Evolutionary conservation across 1,140 invertebrate genomes (phyloP), one percentile per base, ranked within the genome.

Genomic region (Solenopsis fugax): DNA sequence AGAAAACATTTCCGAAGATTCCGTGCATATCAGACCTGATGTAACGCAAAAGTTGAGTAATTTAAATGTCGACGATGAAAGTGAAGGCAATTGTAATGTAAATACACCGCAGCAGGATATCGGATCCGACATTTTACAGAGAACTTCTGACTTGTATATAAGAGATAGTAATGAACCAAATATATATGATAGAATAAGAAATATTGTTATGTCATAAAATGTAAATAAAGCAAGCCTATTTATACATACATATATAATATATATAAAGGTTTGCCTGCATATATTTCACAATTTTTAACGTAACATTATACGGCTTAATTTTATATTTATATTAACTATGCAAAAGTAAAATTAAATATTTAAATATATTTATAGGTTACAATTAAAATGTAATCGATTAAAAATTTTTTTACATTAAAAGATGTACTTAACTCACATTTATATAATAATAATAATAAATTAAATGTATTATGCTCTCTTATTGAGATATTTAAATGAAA

Each of bases 1-100:
- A 4, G 86, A 89, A 29, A 72, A 67, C 7, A 64, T 88, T 24
- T 56, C 58, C 13, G 92, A 90, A 21, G 62, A 76, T 16, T 86
- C 73, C 4, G 50, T 91, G 0, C 65, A 77, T 6, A 77, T 78
- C 21, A 88, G 87, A 65, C 84, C 89, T 3, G 88, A 92, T 62
- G 29, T 92, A 9, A 87, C 75, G 4, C 29, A 77, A n/a, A 77
- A 81, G 48, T 87, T 93, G 45, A 78, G 87, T 18, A 86, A 89
- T 86, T 72, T 92, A 65, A 37, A 4, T 29, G 85, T 87, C 24
- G 9, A 13, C n/a, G 45, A 86, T 13, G 34, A 78, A 34, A 78
- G 54, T 73, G 56, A 85, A 78, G 58, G 34, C 37, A 45, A 18
- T 54, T 69, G 0, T 56, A 67, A 56, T 24, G 13, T 24, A 41